Percentiles rank a stretch among this genome's conserved stretches.
phyloP scores from a whole-genome alignment of 2,888 invertebrate species.

The Drosophila infuscata region DNA sequence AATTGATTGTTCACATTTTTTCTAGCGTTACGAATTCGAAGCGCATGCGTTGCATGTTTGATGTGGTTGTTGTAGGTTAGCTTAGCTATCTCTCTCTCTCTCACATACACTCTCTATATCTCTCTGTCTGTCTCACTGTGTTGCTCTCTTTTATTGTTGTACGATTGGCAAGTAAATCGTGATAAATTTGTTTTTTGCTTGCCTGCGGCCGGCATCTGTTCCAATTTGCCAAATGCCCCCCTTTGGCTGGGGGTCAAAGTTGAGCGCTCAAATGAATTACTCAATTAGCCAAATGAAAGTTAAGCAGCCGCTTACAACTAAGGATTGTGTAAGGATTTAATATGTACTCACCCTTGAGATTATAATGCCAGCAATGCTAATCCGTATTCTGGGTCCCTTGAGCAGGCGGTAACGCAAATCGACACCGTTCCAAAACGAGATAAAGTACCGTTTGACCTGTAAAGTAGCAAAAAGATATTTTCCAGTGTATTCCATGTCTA shows the following conservation, averaged over 20 bases:
- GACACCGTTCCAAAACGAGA: constrained; percentile 98
- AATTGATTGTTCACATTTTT: constrained; percentile 77
- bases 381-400: constrained; percentile 95
- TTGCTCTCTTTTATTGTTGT: constrained; percentile 2
- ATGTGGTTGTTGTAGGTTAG: background rate
- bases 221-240: constrained; percentile 52
- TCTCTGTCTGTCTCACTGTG: background rate
- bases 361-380: constrained; percentile 97
- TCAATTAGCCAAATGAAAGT: constrained; percentile 66
- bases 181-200: constrained; percentile 40
- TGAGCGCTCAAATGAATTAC: constrained; percentile 57
- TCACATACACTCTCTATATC: background rate
- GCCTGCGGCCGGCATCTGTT: constrained; percentile 47
- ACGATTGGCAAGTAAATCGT: constrained; percentile 58
- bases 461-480: constrained; percentile 13
- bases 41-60: constrained; percentile 67
- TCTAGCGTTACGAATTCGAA: constrained; percentile 50
- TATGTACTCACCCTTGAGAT: constrained; percentile 93
- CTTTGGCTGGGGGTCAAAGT: constrained; percentile 61
- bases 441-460: constrained; percentile 96
- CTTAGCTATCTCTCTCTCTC: background rate
- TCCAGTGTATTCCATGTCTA: constrained; percentile 11
- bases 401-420: constrained; percentile 96
- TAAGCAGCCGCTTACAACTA: constrained; percentile 13
- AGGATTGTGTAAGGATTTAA: constrained; percentile 26